These are phyloP conservation scores for Poecilobothrus nobilitatus DNA, from an alignment of 2,888 invertebrate genomes.

Conservation along the genomic window DNA sequence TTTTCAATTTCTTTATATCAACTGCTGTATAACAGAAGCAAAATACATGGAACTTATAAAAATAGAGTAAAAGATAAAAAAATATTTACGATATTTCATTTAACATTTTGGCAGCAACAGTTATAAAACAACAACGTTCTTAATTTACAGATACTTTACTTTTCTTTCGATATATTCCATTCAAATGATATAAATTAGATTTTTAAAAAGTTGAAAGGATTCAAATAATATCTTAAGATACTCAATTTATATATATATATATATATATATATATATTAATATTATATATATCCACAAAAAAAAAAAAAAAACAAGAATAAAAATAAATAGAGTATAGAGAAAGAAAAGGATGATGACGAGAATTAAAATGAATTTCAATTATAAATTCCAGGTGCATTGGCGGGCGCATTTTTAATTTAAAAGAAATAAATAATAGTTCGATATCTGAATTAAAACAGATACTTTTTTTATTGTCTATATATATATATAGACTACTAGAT, in stretches of 20 bases:
- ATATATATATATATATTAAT: no score
- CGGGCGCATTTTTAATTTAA: not conserved
- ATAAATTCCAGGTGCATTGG: slow-evolving; percentile 6
- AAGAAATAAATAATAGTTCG: not conserved
- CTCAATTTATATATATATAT: no score
- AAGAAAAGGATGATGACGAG: not conserved
- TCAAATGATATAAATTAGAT: not conserved
- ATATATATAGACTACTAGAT: no score
- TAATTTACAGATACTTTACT: not conserved
- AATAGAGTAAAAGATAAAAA: no score
- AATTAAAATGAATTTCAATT: not conserved
- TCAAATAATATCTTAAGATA: no score
- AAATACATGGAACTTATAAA: no score
- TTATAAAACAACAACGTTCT: not conserved
- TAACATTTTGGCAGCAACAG: not conserved
- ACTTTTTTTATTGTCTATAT: no score
- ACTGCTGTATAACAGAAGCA: no score
- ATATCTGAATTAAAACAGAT: not conserved
- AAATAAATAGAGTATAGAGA: no score
- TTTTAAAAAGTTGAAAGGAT: not conserved
- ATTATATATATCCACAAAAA: no score
- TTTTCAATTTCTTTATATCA: no score
- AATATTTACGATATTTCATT: not conserved
- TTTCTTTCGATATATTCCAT: not conserved
- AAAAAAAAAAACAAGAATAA: not conserved